Evolutionary conservation across 2,888 invertebrate species (phyloP), one percentile per base, ranked within the genome.

Genomic region (Agonum fuliginosum): DNA sequence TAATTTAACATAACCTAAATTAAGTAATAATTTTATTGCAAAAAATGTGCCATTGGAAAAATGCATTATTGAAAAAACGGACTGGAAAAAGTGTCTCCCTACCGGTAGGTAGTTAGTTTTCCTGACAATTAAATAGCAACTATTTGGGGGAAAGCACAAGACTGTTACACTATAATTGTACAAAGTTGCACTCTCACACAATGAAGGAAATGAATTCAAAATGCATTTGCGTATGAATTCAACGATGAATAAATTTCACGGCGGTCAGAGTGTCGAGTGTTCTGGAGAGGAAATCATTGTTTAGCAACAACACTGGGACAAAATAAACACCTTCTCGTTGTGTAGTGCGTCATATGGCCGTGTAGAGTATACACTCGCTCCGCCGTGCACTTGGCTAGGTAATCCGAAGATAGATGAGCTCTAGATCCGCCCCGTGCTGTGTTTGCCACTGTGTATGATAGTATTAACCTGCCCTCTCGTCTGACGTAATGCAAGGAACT

Each of bases 381-480:
- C 20, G 24, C 24, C 54, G 12, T 51, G 20, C 34, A 54, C 72
- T 72, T 72, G 54, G 72, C 72, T 27, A 72, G 72, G 72, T 54
- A 72, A 72, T 54, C 72, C 72, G 72, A 72, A 72, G 72, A 72
- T 72, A 72, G 72, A 72, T 72, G 72, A 48, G 67, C 67, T 67
- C 8, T n/a, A 41, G 67, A 67, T 41, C 67, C 67, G 67, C 67
- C 67, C 20, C 67, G 27, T 20, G 58, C 67, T 67, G 67, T 67
- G 67, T 67, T 67, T 67, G 67, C 67, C 22, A 67, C 67, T 67
- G 67, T 67, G 67, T 67, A 67, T 67, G 67, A 67, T 67, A 67
- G 67, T 67, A 67, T 67, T 67, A 67, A 67, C 67, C 67, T 67
- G 67, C 67, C 67, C 41, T 37, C 65, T 67, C 67, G 37, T 37